Evolutionary conservation across 2,888 invertebrate species (phyloP).

Genomic region (Harmothoe impar): DNA sequence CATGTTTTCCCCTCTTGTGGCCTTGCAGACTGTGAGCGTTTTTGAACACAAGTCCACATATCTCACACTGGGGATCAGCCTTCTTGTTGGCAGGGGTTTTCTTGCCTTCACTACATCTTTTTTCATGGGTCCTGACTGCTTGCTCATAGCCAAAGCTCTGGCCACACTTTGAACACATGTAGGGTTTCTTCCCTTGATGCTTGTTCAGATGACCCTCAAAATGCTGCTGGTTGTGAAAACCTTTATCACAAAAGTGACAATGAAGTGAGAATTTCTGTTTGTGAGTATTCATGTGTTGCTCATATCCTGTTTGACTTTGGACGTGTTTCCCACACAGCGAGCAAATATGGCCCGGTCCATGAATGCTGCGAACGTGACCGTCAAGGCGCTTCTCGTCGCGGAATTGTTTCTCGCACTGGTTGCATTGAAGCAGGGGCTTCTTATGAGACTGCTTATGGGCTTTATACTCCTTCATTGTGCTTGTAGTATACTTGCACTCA

Average conservation of each 20-base stretch:
- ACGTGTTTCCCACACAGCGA: constrained; percentile 5
- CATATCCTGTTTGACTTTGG: constrained; percentile 23
- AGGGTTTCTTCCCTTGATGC: neutral
- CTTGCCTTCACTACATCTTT: neutral
- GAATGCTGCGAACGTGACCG: neutral
- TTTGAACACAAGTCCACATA: constrained; percentile 11
- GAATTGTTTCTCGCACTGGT: neutral
- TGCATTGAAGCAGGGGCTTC: neutral
- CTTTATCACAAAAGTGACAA: neutral
- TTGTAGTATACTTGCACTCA: neutral
- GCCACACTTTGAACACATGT: constrained; percentile 28
- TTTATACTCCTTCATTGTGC: neutral
- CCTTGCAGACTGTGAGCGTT: neutral
- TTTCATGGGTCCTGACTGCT: constrained; percentile 2
- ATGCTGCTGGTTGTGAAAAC: constrained; percentile 37
- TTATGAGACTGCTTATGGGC: neutral
- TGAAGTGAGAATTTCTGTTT: neutral
- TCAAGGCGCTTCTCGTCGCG: neutral
- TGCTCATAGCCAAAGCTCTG: constrained; percentile 14
- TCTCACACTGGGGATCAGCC: neutral
- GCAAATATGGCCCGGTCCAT: constrained; percentile 8
- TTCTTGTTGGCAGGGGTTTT: neutral
- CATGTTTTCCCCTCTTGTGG: constrained; percentile 27
- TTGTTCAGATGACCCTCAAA: constrained; percentile 36
- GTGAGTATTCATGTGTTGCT: constrained; percentile 43